These are phyloP conservation scores for Diaperis boleti DNA, from an alignment of 2,888 invertebrate genomes.

Conservation along the genomic window DNA sequence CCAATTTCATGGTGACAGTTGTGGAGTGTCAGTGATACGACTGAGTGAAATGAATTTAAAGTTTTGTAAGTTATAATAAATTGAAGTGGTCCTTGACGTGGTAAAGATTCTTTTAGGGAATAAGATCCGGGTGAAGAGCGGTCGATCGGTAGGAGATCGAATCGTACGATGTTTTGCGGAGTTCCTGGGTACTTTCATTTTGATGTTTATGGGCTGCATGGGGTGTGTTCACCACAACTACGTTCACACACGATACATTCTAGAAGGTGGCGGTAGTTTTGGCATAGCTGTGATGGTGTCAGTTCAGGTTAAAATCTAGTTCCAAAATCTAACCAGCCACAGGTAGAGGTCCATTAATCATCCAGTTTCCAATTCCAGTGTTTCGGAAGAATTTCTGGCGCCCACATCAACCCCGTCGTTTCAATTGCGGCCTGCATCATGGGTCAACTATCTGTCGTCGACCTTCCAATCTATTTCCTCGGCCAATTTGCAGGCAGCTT, in stretches of 20 bases:
- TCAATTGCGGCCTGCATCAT: not conserved
- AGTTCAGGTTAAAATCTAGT: constrained; percentile 15
- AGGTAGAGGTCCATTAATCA: no score
- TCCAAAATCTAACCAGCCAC: no score
- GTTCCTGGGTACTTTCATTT: constrained; percentile 14
- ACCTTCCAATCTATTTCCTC: not conserved
- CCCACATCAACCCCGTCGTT: constrained; percentile 83
- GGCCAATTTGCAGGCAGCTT: not conserved
- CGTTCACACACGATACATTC: not conserved
- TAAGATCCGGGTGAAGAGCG: not conserved
- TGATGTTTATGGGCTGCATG: constrained; percentile 11
- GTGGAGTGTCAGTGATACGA: no score
- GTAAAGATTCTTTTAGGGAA: constrained; percentile 4
- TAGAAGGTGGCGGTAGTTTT: constrained; percentile 1
- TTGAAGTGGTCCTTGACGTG: no score
- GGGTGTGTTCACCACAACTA: constrained; percentile 2
- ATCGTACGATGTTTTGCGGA: not conserved
- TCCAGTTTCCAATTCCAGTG: constrained; percentile 66
- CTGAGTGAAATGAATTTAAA: constrained; percentile 17
- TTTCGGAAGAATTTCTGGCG: constrained; percentile 82
- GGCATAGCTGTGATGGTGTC: constrained; percentile 27
- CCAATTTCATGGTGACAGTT: no score
- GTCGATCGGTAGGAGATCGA: not conserved
- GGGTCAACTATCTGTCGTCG: not conserved
- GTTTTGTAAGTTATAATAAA: constrained; percentile 7